Percentiles rank a stretch among this genome's conserved stretches.
Conservation (phyloP, 2,113 vertebrate genomes). For the Hymenochirus boettgeri region DNA sequence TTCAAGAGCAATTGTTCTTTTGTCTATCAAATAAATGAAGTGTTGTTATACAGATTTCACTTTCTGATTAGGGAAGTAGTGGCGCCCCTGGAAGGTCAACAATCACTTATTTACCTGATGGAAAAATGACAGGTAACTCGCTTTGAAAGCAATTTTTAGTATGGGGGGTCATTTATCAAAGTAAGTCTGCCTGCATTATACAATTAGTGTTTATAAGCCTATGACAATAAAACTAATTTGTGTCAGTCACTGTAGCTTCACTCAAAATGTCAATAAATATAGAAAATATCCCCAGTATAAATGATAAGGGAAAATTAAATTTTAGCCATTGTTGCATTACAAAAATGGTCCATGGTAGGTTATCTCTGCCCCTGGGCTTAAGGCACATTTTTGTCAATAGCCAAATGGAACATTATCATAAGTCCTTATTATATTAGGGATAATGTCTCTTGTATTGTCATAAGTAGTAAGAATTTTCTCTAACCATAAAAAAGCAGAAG, state of each 20-base stretch:
- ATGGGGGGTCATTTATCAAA: slow-evolving; percentile 32
- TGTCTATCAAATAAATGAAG: slow-evolving; percentile 86
- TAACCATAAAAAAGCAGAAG: too few species aligned
- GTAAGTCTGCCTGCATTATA: slow-evolving; percentile 5
- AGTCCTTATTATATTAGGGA: too few species aligned
- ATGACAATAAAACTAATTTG: slow-evolving; percentile 6
- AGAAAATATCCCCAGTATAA: too few species aligned
- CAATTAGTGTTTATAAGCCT: slow-evolving; percentile 14
- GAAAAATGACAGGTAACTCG: slow-evolving; percentile 78
- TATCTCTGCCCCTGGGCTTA: too few species aligned
- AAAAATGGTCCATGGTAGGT: too few species aligned
- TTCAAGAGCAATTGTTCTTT: slow-evolving; percentile 90
- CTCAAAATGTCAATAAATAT: slow-evolving; percentile 9
- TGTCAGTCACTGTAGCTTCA: background rate
- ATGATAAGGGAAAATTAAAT: too few species aligned
- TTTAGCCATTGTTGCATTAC: too few species aligned
- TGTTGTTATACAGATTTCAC: slow-evolving; percentile 84
- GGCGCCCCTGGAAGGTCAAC: slow-evolving; percentile 75
- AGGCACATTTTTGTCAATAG: too few species aligned
- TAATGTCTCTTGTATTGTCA: too few species aligned
- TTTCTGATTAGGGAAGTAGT: slow-evolving; percentile 83
- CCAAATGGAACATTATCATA: too few species aligned
- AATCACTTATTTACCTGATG: slow-evolving; percentile 75
- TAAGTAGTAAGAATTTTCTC: too few species aligned
- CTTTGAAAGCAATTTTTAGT: slow-evolving; percentile 56